phyloP scores from a whole-genome alignment of 2,888 invertebrate species.

The Apotomis capreana region DNA sequence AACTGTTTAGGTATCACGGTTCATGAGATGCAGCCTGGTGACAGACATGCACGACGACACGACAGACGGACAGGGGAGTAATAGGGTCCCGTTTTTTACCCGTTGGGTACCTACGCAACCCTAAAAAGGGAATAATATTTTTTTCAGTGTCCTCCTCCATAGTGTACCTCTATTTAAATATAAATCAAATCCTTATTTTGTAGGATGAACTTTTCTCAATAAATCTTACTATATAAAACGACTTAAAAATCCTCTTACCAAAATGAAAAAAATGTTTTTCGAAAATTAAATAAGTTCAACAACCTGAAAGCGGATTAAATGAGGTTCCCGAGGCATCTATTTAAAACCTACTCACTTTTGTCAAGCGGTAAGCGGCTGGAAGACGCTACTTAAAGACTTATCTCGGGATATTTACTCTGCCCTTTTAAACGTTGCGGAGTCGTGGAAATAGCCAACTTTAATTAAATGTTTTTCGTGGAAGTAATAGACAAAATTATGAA shows the following conservation, averaged over 20 bases:
- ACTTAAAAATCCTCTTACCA: neutral
- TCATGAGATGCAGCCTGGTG: too few species aligned
- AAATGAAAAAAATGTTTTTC: neutral
- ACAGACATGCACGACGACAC: too few species aligned
- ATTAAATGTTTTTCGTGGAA: neutral
- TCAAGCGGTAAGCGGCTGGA: constrained; percentile 13
- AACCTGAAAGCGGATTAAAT: neutral
- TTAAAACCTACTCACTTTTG: constrained; percentile 1
- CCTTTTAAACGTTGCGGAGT: constrained; percentile 42
- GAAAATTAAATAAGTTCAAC: constrained; percentile 1
- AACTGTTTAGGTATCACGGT: too few species aligned
- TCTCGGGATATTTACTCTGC: constrained; percentile 44
- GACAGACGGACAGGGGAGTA: too few species aligned
- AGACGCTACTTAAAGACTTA: constrained; percentile 45
- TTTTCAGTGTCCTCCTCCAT: too few species aligned
- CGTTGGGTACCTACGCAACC: too few species aligned
- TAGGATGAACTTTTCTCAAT: too few species aligned
- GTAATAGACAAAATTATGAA: too few species aligned
- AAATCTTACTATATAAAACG: neutral
- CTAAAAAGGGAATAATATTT: too few species aligned
- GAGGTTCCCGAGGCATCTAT: constrained; percentile 2
- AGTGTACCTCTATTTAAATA: too few species aligned
- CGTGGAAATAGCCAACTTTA: neutral
- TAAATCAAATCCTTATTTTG: too few species aligned
- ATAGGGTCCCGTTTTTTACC: too few species aligned